A percentile compares a stretch with the other conserved stretches of the same genome.
Conservation (phyloP, 2,888 invertebrate species). For the Mesoligia furuncula region DNA sequence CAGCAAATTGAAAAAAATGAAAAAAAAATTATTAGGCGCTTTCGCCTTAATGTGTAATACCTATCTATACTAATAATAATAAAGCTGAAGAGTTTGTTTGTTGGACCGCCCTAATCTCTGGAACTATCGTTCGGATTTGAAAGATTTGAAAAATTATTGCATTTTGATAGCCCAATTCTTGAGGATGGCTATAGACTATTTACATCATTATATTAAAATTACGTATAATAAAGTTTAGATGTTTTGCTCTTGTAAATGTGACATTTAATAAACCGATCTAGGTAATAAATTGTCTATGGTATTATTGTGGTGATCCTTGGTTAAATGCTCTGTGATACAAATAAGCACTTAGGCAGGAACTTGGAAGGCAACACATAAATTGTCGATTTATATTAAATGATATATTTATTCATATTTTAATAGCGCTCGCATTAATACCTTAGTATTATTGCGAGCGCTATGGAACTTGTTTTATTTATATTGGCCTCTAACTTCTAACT, state of each 20-base stretch:
- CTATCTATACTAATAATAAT: too few species aligned
- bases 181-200: too few species aligned
- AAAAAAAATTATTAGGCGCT: too few species aligned
- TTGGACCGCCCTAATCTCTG: too few species aligned
- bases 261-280: conserved; percentile 11
- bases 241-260: not conserved
- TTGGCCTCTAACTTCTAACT: not conserved
- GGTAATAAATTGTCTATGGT: conserved; percentile 1
- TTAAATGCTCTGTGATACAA: not conserved
- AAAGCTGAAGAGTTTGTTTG: too few species aligned
- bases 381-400: conserved; percentile 16
- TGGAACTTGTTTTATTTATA: conserved; percentile 15
- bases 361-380: conserved; percentile 36
- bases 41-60: too few species aligned
- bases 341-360: conserved; percentile 1
- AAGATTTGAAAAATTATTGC: too few species aligned
- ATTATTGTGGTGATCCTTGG: conserved; percentile 26
- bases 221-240: not conserved
- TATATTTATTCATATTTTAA: conserved; percentile 22
- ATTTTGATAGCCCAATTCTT: too few species aligned
- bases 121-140: too few species aligned
- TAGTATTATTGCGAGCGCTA: not conserved
- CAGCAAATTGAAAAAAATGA: too few species aligned
- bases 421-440: too few species aligned
- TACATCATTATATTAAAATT: too few species aligned